These are phyloP conservation scores for Drosophila anomalipes DNA, from an alignment of 2,888 invertebrate genomes.

Conservation along the genomic window DNA sequence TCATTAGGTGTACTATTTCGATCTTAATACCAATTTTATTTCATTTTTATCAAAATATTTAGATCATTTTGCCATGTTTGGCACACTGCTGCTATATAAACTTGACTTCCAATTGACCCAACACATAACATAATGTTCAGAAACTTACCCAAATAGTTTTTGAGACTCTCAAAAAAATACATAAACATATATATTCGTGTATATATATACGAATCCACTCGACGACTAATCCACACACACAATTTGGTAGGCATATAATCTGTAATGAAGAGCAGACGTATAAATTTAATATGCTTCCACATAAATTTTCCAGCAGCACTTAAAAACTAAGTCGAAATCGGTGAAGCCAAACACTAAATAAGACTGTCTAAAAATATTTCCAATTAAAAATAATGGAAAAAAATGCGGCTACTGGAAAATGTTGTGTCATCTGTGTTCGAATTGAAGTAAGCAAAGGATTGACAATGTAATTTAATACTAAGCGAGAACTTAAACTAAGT, in stretches of 20 bases:
- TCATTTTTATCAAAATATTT: not conserved
- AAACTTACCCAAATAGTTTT: slow-evolving; percentile 45
- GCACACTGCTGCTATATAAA: not conserved
- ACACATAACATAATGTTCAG: not conserved
- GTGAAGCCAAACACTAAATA: slow-evolving; percentile 49
- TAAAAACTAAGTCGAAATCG: slow-evolving; percentile 47
- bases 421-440: slow-evolving; percentile 76
- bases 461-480: slow-evolving; percentile 67
- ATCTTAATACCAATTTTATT: not conserved
- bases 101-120: not conserved
- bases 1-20: not conserved
- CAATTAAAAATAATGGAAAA: slow-evolving; percentile 56
- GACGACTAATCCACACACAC: slow-evolving; percentile 51
- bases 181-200: not conserved
- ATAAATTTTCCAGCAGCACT: slow-evolving; percentile 74
- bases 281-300: slow-evolving; percentile 78
- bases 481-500: slow-evolving; percentile 67
- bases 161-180: slow-evolving; percentile 10
- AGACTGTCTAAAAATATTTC: slow-evolving; percentile 67
- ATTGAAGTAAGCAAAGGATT: slow-evolving; percentile 58
- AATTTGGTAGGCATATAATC: slow-evolving; percentile 46
- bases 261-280: slow-evolving; percentile 71
- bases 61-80: not conserved
- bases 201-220: slow-evolving; percentile 56
- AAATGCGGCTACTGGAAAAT: slow-evolving; percentile 51